Base-by-base conservation (phyloP, 2,888 invertebrate species). In the Hydropsyche betteni region DNA sequence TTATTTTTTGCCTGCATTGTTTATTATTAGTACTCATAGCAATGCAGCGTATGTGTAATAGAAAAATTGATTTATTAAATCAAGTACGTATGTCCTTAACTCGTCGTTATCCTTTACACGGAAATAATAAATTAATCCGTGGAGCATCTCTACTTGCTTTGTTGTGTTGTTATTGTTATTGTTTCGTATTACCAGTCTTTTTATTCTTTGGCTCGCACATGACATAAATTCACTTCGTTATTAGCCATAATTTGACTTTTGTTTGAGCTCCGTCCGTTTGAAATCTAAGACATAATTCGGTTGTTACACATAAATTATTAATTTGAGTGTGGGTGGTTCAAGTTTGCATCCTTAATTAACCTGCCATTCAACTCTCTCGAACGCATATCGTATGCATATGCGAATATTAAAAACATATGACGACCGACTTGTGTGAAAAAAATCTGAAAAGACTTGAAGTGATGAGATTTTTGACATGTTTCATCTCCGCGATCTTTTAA, bases 81-180 rank as follows among this genome's bases (percentile, higher is more conserved):
- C 61, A 61, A 61, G 61, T 61, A 33, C 61, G 61, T 33, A 16
- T 24, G 61, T 61, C 61, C 61, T 61, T 61, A 61, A 61, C 61
- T 33, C 33, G 61, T 44, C 55, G 55, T 14, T 55, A 16, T 55
- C 16, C 44, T 55, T n/a, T 16, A 61, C 61, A 33, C 61, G 61
- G 61, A 61, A 61, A 24, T 33, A 16, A 61, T 61, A 61, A 61
- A 61, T 61, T 61, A 61, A 61, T 61, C 33, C 61, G 10, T 24
- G 55, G 61, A 61, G 5, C 33, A 61, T 33, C 44, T 44, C 44
- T 44, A 44, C 44, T 44, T 44, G 16, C 61, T 10, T 24, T 61
- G 34, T 61, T 61, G 24, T 61, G 34, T 61, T 61, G 24, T 55
- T 55, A 16, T 51, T n/a, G 8, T 51, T 51, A 51, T 55, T 55